These are phyloP conservation scores for Trachemys scripta DNA, from an alignment of 2,113 vertebrate genomes.

Conservation along the genomic window DNA sequence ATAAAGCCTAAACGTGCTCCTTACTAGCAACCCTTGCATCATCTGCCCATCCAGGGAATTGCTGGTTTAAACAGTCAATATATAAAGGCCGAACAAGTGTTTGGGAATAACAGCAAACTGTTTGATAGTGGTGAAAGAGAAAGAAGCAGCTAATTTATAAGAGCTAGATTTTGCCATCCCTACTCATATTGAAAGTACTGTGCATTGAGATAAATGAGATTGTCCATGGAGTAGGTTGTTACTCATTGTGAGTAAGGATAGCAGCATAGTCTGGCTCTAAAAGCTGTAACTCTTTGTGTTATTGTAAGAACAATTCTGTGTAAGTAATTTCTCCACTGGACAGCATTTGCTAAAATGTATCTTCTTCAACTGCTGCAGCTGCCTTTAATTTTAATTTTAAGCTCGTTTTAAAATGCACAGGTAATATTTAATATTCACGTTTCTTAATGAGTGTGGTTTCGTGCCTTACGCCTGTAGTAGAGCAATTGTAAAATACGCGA, in stretches of 20 bases:
- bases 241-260: background rate
- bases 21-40: background rate
- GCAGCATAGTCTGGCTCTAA: background rate
- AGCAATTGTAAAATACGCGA: background rate
- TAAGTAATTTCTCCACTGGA: background rate
- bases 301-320: background rate
- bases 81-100: background rate
- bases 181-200: background rate
- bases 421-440: background rate
- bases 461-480: background rate
- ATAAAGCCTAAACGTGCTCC: background rate
- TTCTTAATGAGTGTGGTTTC: background rate
- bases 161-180: background rate
- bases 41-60: background rate
- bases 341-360: background rate
- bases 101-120: background rate
- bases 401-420: background rate
- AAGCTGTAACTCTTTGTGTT: background rate
- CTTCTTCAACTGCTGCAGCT: background rate
- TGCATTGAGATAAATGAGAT: background rate
- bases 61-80: background rate
- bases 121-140: background rate
- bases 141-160: background rate
- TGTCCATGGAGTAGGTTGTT: background rate
- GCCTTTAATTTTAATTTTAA: background rate